These are phyloP conservation scores for roundworm (Caenorhabditis elegans) DNA, from an alignment of 1,140 invertebrate species.

Conservation along the genomic window DNA sequence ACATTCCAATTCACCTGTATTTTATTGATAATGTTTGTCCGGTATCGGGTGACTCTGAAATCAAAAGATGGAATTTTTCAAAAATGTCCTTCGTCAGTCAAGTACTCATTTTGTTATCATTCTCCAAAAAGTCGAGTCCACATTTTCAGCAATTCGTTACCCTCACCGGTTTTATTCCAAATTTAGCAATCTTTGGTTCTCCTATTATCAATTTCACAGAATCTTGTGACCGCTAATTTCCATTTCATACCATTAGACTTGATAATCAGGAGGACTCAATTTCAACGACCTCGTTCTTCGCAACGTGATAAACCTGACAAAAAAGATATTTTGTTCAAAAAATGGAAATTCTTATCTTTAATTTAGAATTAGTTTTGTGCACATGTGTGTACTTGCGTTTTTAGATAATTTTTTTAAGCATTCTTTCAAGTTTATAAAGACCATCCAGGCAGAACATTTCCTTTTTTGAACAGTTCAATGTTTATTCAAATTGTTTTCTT, in stretches of 20 bases:
- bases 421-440: too few relatives aligned
- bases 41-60: neutral
- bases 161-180: neutral
- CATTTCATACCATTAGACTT: neutral
- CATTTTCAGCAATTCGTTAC: slow-evolving; percentile 8
- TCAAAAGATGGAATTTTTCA: slow-evolving; percentile 2
- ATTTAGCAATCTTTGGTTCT: neutral
- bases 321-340: neutral
- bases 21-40: neutral
- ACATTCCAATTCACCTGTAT: neutral
- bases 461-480: too few relatives aligned
- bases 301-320: neutral
- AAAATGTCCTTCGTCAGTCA: neutral
- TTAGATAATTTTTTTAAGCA: neutral
- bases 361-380: neutral
- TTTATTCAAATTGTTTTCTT: too few relatives aligned
- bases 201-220: neutral
- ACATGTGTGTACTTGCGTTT: neutral
- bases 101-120: neutral
- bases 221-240: slow-evolving; percentile 3
- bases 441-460: too few relatives aligned
- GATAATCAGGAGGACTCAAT: neutral
- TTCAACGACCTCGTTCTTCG: neutral
- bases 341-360: neutral
- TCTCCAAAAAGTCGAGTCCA: neutral